Evolutionary conservation across 64 coral and sea anemone genomes (phyloP).

Genomic region (Anthopleura sola): DNA sequence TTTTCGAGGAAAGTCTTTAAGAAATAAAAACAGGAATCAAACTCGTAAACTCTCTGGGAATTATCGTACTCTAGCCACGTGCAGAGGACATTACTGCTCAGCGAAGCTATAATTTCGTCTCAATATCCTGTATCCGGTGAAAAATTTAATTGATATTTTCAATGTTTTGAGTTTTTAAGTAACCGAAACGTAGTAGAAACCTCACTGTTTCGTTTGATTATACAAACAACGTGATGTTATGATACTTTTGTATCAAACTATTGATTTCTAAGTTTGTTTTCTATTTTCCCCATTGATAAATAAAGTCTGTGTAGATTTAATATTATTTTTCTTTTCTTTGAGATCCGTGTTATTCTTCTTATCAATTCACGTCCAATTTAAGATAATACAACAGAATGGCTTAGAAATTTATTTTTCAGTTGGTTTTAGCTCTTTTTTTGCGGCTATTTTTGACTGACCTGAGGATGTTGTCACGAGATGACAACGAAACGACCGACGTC

Average conservation of each 20-base stretch:
- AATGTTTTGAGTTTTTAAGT: not conserved
- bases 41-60: not conserved
- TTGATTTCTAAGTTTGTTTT: too few species aligned
- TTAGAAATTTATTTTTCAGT: too few species aligned
- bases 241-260: too few species aligned
- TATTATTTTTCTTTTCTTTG: not conserved
- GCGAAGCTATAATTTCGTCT: not conserved
- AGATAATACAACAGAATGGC: not conserved
- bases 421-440: too few species aligned
- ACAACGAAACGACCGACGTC: too few species aligned
- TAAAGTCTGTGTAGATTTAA: not conserved
- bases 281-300: too few species aligned
- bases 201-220: not conserved
- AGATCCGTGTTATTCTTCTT: not conserved
- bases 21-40: not conserved
- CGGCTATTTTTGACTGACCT: too few species aligned
- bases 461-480: too few species aligned
- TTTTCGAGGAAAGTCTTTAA: not conserved
- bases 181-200: not conserved
- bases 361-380: not conserved
- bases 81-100: not conserved
- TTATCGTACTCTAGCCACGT: not conserved
- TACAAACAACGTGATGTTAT: not conserved
- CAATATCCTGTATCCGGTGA: constrained; percentile 5
- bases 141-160: not conserved